A percentile compares a stretch with the other conserved stretches of the same genome.
Evolutionary conservation across 2,888 invertebrate genomes (phyloP).

Genomic region (Dryococelus australis): DNA sequence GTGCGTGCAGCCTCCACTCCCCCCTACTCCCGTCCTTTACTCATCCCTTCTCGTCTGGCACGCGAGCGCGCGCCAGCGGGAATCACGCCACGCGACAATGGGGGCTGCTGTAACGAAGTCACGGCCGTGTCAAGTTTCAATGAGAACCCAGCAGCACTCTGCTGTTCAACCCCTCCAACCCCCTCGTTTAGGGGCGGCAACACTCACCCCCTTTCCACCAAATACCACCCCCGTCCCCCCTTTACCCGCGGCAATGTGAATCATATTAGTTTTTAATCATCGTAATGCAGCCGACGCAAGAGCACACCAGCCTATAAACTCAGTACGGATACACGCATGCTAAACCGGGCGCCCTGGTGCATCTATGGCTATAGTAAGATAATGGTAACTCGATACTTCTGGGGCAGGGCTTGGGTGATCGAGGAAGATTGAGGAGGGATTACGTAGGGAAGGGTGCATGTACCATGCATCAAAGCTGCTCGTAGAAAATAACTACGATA

Average conservation of each 20-base stretch:
- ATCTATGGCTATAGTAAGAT: neutral
- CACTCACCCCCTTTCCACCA: neutral
- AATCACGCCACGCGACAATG: constrained; percentile 26
- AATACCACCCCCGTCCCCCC: constrained; percentile 8
- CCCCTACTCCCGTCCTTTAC: constrained; percentile 1
- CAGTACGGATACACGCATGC: neutral
- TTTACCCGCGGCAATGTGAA: constrained; percentile 32
- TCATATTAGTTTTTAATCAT: constrained; percentile 38
- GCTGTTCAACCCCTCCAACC: neutral
- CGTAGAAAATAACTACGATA: too few species aligned
- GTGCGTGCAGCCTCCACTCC: neutral
- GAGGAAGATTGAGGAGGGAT: too few species aligned
- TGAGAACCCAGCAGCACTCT: neutral
- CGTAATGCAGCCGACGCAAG: constrained; percentile 25
- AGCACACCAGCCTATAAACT: constrained; percentile 4
- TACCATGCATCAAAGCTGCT: too few species aligned
- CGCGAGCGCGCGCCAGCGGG: constrained; percentile 1
- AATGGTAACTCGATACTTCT: neutral
- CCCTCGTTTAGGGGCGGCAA: constrained; percentile 23
- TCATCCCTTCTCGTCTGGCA: constrained; percentile 17
- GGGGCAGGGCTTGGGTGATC: neutral
- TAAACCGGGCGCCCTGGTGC: neutral
- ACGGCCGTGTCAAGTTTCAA: constrained; percentile 33
- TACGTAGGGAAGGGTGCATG: too few species aligned
- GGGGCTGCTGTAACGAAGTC: neutral